phyloP scores from a whole-genome alignment of 1,140 invertebrate species.

The Drosophila seguyi region DNA sequence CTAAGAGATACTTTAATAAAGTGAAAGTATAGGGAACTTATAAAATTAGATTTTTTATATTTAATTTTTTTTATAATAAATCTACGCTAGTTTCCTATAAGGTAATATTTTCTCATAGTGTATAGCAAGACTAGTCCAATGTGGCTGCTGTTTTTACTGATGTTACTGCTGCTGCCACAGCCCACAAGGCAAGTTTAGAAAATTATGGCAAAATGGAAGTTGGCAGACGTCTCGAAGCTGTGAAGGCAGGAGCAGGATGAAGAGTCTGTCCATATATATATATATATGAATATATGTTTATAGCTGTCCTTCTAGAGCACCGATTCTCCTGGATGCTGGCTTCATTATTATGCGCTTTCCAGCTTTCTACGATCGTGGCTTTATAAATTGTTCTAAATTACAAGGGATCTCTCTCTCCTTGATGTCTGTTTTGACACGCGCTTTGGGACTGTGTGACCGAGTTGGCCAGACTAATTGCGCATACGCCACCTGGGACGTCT shows the following conservation, averaged over 20 bases:
- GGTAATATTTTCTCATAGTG: neutral
- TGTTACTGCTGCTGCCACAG: slow-evolving; percentile 29
- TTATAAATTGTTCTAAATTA: slow-evolving; percentile 51
- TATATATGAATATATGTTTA: neutral
- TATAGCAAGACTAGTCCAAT: neutral
- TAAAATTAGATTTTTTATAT: too few species aligned
- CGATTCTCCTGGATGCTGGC: neutral
- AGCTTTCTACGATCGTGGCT: slow-evolving; percentile 23
- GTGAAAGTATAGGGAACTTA: neutral
- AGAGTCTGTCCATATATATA: neutral
- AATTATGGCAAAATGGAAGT: slow-evolving; percentile 67
- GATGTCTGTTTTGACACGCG: slow-evolving; percentile 29
- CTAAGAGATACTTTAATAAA: neutral
- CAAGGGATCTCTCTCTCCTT: slow-evolving; percentile 5
- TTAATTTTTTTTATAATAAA: too few species aligned
- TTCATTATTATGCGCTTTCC: slow-evolving; percentile 1
- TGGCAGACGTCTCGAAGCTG: slow-evolving; percentile 47
- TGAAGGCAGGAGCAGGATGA: slow-evolving; percentile 22
- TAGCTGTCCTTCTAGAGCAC: neutral
- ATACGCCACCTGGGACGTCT: slow-evolving; percentile 39
- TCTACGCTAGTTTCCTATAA: too few species aligned
- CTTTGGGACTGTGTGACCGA: slow-evolving; percentile 8
- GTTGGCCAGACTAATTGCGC: slow-evolving; percentile 35
- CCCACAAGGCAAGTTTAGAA: slow-evolving; percentile 72
- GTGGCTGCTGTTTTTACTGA: slow-evolving; percentile 25